Evolutionary conservation across 2,888 invertebrate genomes (phyloP).

Genomic region (Frankliniella intonsa): DNA sequence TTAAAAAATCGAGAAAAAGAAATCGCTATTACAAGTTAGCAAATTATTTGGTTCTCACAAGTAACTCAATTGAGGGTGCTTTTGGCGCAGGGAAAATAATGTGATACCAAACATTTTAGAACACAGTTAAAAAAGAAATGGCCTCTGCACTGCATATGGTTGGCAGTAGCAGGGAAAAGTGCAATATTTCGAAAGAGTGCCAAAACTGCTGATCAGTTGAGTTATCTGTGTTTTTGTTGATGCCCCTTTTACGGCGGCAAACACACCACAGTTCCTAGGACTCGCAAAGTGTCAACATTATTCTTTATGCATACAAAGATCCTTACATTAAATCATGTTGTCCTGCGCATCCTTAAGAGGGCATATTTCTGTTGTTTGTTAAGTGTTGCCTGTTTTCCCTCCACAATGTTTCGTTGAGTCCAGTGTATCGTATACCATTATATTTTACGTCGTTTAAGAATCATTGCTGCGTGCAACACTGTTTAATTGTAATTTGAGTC

Average conservation of each 20-base stretch:
- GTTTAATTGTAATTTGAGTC: constrained; percentile 16
- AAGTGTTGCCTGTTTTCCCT: constrained; percentile 26
- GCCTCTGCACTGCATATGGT: not conserved
- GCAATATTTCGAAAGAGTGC: not conserved
- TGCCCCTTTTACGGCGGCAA: not conserved
- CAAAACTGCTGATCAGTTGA: constrained; percentile 7
- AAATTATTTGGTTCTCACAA: not conserved
- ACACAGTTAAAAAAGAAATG: no score
- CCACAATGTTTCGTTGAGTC: constrained; percentile 11
- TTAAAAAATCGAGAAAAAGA: constrained; percentile 7
- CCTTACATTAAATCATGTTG: not conserved
- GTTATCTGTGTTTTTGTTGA: constrained; percentile 22
- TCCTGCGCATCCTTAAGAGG: not conserved
- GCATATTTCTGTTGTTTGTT: constrained; percentile 1
- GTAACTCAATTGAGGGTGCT: not conserved
- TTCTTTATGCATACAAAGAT: not conserved
- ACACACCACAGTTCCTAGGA: constrained; percentile 24
- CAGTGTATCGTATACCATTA: constrained; percentile 5
- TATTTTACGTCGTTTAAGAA: not conserved
- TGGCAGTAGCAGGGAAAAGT: not conserved
- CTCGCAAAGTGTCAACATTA: constrained; percentile 24
- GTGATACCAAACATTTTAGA: not conserved
- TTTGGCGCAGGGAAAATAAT: not conserved
- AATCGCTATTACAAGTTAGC: constrained; percentile 13
- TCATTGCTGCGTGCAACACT: constrained; percentile 13